Evolutionary conservation across 2,888 invertebrate genomes (phyloP), one percentile per base, ranked within the genome.

Genomic region (Phyllotreta cruciferae): DNA sequence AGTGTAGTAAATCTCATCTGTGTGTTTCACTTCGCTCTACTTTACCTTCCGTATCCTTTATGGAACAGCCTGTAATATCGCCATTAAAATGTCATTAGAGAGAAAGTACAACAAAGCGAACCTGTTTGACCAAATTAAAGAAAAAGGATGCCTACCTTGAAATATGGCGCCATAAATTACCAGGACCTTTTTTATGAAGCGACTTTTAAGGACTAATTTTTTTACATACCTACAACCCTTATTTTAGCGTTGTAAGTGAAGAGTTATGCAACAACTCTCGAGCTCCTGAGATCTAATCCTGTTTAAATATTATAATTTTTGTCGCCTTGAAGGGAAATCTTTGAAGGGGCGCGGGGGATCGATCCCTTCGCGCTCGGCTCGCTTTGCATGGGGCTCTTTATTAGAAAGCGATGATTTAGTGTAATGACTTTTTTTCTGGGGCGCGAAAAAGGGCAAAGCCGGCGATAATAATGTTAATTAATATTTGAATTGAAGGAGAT

Each of bases 381-480:
- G 74, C 56, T 64, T 63, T 58, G 60, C 66, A 64, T 63, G 49
- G 61, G 62, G 60, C 53, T 80, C 74, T 79, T 83, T 85, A 85
- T 84, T 84, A 83, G 83, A 83, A 84, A 72, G 82, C 82, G 83
- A 84, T 85, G 84, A 85, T 85, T 85, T 85, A 85, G 84, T 83
- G 83, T 85, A 84, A 85, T 84, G 83, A 84, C 81, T 81, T 81
- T 82, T 82, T 82, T 82, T 81, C 78, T 75, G 72, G n/a, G 24
- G 24, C 24, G 24, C 24, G 71, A 72, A 75, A 81, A 80, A 80
- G 81, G 78, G 80, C 80, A 82, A 81, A 80, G 81, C 80, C 79
- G 81, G 82, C 83, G 84, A 83, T 85, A 85, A 85, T 85, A 85
- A 85, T 82, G 83, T 84, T 85, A 85, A 85, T 85, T 85, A 85